phyloP scores from a whole-genome alignment of 2,113 vertebrate species.

The Ceuthmochares aereus region DNA sequence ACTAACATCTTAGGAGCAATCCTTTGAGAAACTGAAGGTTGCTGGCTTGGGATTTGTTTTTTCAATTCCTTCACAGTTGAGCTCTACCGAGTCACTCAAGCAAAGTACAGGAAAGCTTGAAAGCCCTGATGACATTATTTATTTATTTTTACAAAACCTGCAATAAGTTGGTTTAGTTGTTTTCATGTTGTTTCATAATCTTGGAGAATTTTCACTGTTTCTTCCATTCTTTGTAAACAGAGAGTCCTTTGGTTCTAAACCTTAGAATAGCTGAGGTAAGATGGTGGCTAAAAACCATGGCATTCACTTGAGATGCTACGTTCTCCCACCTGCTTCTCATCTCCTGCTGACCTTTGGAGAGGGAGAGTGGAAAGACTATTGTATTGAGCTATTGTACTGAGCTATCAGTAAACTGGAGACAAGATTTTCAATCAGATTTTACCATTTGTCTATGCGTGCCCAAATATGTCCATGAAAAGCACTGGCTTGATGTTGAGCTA shows the following conservation, averaged over 20 bases:
- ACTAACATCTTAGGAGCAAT: conserved; percentile 5
- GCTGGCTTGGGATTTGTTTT: background rate
- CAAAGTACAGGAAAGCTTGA: conserved; percentile 31
- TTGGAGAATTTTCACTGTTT: background rate
- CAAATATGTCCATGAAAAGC: background rate
- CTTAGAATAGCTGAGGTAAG: background rate
- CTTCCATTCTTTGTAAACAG: background rate
- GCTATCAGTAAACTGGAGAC: background rate
- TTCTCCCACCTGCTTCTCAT: background rate
- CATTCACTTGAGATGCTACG: background rate
- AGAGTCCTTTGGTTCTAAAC: conserved; percentile 36
- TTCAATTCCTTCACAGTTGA: background rate
- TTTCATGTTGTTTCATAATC: background rate
- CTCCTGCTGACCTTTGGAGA: background rate
- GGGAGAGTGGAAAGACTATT: background rate
- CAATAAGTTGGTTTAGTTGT: conserved; percentile 50
- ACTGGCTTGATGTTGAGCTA: rapidly evolving
- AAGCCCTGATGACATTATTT: conserved; percentile 25
- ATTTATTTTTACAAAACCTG: conserved; percentile 70
- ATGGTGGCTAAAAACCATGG: background rate
- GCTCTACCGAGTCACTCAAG: conserved; percentile 29
- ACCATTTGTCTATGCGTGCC: background rate
- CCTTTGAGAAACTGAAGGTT: background rate
- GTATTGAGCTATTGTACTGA: background rate
- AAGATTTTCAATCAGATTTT: background rate